These are phyloP conservation scores for Achlya flavicornis DNA, from an alignment of 2,888 invertebrate species.

Conservation along the genomic window DNA sequence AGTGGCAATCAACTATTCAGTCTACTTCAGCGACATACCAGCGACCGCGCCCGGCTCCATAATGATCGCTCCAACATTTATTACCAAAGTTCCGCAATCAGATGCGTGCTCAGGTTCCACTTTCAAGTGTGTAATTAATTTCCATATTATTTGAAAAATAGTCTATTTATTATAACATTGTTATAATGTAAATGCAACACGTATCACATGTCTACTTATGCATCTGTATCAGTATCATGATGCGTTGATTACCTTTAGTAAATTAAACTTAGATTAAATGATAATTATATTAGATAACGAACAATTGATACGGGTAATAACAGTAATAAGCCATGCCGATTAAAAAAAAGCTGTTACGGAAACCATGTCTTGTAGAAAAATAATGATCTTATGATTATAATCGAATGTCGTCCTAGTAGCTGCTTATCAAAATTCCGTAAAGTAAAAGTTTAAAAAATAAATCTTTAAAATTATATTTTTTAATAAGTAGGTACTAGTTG, in stretches of 20 bases:
- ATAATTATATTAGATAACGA: not conserved
- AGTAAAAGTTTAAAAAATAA: too few relatives aligned
- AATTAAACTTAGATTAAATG: not conserved
- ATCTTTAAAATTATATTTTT: too few relatives aligned
- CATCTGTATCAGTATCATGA: not conserved
- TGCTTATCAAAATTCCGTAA: too few relatives aligned
- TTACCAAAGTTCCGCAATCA: conserved; percentile 50
- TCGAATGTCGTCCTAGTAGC: too few relatives aligned
- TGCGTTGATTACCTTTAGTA: not conserved
- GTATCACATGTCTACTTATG: not conserved
- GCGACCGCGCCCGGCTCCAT: conserved; percentile 35
- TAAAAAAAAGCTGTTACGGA: not conserved
- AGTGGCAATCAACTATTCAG: conserved; percentile 43
- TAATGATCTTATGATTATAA: not conserved
- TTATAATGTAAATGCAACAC: not conserved
- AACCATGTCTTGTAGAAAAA: not conserved
- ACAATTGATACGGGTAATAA: not conserved
- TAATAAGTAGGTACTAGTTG: too few relatives aligned
- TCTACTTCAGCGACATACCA: conserved; percentile 31
- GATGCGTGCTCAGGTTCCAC: conserved; percentile 23
- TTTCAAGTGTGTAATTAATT: not conserved
- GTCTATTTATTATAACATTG: not conserved
- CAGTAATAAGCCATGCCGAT: not conserved
- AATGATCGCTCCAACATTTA: conserved; percentile 54
- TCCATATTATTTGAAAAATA: not conserved